Percentiles rank a stretch among this genome's conserved stretches.
Conservation (phyloP, 2,113 vertebrate genomes). For the Cynocephalus volans region DNA sequence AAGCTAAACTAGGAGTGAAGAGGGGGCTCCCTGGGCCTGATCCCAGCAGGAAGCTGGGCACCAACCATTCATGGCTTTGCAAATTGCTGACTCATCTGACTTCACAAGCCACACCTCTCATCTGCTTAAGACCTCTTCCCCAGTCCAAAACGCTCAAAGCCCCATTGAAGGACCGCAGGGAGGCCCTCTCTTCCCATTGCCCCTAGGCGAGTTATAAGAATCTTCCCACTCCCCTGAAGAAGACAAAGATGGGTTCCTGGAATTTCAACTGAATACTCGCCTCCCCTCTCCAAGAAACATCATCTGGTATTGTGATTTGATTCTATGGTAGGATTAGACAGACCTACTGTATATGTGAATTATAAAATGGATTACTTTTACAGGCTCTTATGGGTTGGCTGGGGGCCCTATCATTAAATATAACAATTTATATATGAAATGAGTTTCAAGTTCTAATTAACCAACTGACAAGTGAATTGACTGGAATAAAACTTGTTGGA, state of each 20-base stretch:
- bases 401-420: not conserved
- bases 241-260: not conserved
- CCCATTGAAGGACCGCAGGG: not conserved
- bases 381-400: not conserved
- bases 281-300: not conserved
- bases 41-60: not conserved
- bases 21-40: not conserved
- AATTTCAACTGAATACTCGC: not conserved
- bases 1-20: not conserved
- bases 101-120: not conserved
- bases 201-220: too few species aligned
- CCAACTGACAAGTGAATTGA: not conserved
- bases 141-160: not conserved
- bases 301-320: not conserved
- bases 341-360: not conserved
- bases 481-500: slow-evolving; percentile 9
- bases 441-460: slow-evolving; percentile 53
- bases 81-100: not conserved
- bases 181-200: not conserved
- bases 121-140: not conserved
- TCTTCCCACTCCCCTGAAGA: not conserved
- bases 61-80: not conserved
- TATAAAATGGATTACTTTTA: slow-evolving; percentile 1
- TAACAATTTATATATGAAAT: slow-evolving; percentile 40
- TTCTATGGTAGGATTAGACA: not conserved